A percentile compares a stretch with the other conserved stretches of the same genome.
These are phyloP conservation scores for Drosophila paramelanica DNA, from an alignment of 2,888 invertebrate genomes.

Conservation along the genomic window DNA sequence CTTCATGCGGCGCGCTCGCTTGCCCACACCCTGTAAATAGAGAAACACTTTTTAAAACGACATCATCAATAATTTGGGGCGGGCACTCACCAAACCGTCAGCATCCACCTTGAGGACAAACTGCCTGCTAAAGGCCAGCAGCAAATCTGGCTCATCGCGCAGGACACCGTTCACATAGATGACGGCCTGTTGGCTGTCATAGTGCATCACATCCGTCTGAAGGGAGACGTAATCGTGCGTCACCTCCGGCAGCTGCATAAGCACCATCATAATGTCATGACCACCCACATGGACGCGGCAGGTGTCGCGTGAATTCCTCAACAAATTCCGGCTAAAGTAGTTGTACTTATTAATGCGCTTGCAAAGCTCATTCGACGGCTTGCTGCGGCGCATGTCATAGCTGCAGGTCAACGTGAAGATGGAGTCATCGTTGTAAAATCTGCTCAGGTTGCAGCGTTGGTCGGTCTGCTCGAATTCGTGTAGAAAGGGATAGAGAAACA, in stretches of 20 bases:
- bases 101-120: conserved; percentile 59
- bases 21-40: conserved; percentile 70
- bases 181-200: conserved; percentile 27
- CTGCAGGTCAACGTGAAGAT: conserved; percentile 79
- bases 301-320: conserved; percentile 62
- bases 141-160: conserved; percentile 50
- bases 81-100: conserved; percentile 32
- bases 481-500: conserved; percentile 75
- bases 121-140: conserved; percentile 62
- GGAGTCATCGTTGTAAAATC: conserved; percentile 62
- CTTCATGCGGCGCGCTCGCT: conserved; percentile 52
- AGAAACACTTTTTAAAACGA: not conserved
- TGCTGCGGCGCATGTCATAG: conserved; percentile 56
- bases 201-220: conserved; percentile 70
- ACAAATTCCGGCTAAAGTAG: conserved; percentile 70
- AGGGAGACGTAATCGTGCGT: conserved; percentile 76
- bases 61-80: not conserved
- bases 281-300: conserved; percentile 66
- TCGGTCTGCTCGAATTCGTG: conserved; percentile 67
- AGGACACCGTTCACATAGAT: conserved; percentile 57
- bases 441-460: conserved; percentile 54
- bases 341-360: conserved; percentile 78
- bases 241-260: conserved; percentile 74
- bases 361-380: conserved; percentile 40
- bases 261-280: conserved; percentile 69